Evolutionary conservation across 64 coral and sea anemone species (phyloP), one percentile per base, ranked within the genome.

Genomic region (Stylophora pistillata): DNA sequence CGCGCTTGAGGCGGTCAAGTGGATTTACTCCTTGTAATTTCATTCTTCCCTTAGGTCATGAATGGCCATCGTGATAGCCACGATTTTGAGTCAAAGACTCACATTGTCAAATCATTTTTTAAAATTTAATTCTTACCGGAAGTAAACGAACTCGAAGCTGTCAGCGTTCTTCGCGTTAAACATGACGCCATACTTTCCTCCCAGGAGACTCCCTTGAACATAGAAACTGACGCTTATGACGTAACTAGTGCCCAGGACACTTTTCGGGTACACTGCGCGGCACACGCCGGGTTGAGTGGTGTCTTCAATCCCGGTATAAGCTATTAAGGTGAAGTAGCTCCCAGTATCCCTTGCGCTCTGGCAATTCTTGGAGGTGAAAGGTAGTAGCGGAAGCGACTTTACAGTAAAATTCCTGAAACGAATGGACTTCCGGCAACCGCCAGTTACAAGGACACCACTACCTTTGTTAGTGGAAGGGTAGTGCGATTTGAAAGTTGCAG

Each of bases 141-240:
- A 53, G 60, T 47, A 83, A 25, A 83, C 79, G 34, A 83, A 83
- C 59, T 83, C 79, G 58, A 83, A 83, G 79, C 28, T 83, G 60
- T 83, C 61, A 83, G 79, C 17, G 30, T 68, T 83, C 33, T 83
- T 83, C 21, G 23, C 79, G 23, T 83, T 66, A 34, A 83, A 83
- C 37, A 83, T 68, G 17, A 83, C 61, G 29, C 79, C 79, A 23
- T 83, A 83, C 11, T 83, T 83, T n/a, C 34, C 79, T 5, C 79
- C 79, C 61, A 69, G 30, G 15, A 69, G 5, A 69, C 61, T 83
- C 21, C 79, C 61, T 20, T 64, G 16, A 26, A 30, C 26, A 27
- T 83, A 34, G 21, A 83, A 68, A 47, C 64, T 69, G 29, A 83
- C 79, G 53, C 79, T 53, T 9, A 83, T 53, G 33, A 53, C 33